Base-by-base conservation (phyloP, 2,888 invertebrate genomes). In the Psylliodes chrysocephalus region DNA sequence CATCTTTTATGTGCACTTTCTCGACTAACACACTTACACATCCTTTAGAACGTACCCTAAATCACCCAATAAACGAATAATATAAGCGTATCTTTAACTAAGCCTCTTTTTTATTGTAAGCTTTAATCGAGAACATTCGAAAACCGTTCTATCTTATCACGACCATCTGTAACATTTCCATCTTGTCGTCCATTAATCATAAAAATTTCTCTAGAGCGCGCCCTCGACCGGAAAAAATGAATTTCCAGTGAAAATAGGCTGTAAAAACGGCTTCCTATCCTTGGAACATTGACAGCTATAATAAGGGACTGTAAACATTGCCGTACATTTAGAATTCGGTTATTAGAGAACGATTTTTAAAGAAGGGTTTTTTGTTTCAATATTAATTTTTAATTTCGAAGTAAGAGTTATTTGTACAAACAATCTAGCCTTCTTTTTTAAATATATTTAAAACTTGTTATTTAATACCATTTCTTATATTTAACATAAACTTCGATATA, bases 221-320 rank as follows among this genome's bases (percentile, higher is more conserved):
- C 63, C 19, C 40, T 51, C 60, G 40, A 12, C 46, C 49, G 63
- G 51, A 60, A 64, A 64, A 64, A 64, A 64, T 59, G 60, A 64
- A 60, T 64, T 60, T 42, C 25, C 53, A 64, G 59, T 54, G 63
- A 64, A 64, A 64, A 64, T 64, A 54, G 30, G 40, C 49, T 54
- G 54, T 64, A 42, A 64, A 63, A 63, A 59, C 63, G 54, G 59
- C 59, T 63, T 18, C 14, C 14, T 56, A 46, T 46, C 22, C 33
- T 7, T 10, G 55, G 30, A 46, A 56, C 19, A 42, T 56, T 56
- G 56, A 42, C 44, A 46, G 12, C 8, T 5, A 46, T 18, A 56
- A 56, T 55, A 56, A 30, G 56, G 33, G 17, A 18, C 17, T 17
- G 44, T n/a, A 44, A 44, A 17, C n/a, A n/a, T n/a, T n/a, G n/a